Percentiles rank a stretch among this genome's conserved stretches.
Evolutionary conservation across 2,113 vertebrate genomes (phyloP).

Genomic region (Rhinoderma darwinii): DNA sequence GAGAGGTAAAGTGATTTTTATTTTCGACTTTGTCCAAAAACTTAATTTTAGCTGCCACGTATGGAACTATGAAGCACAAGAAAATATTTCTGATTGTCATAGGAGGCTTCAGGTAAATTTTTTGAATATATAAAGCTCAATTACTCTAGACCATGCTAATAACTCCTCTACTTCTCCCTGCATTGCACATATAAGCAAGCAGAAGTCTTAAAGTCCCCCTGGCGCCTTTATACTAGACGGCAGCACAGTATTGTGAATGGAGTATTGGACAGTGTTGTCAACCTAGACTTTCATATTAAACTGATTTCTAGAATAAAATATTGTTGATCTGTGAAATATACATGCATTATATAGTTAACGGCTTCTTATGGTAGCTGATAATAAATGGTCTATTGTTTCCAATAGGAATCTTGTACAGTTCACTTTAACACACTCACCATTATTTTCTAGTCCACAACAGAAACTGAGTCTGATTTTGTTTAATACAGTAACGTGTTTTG

Average conservation of each 20-base stretch:
- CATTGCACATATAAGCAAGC: no score
- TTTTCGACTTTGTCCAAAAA: neutral
- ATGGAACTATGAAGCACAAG: neutral
- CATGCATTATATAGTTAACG: slow-evolving; percentile 3
- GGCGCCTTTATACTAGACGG: no score
- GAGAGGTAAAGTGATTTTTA: slow-evolving; percentile 81
- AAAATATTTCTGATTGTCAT: neutral
- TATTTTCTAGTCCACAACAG: slow-evolving; percentile 14
- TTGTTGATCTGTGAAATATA: neutral
- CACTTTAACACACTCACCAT: slow-evolving; percentile 7
- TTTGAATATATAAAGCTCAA: no score
- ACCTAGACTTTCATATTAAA: no score
- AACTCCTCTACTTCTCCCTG: no score
- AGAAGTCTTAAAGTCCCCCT: no score
- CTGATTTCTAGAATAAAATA: slow-evolving; percentile 14
- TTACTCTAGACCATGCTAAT: no score
- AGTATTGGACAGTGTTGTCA: no score
- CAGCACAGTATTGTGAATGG: no score
- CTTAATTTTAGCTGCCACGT: neutral
- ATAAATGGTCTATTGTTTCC: slow-evolving; percentile 7
- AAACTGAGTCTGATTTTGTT: slow-evolving; percentile 42
- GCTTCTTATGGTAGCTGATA: slow-evolving; percentile 1
- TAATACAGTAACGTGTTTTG: slow-evolving; percentile 14
- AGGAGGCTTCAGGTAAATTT: no score
- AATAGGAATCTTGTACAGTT: slow-evolving; percentile 1